Evolutionary conservation across 2,797 vertebrate species (phyloP).

Genomic region (Parotocinclus haroldoi): DNA sequence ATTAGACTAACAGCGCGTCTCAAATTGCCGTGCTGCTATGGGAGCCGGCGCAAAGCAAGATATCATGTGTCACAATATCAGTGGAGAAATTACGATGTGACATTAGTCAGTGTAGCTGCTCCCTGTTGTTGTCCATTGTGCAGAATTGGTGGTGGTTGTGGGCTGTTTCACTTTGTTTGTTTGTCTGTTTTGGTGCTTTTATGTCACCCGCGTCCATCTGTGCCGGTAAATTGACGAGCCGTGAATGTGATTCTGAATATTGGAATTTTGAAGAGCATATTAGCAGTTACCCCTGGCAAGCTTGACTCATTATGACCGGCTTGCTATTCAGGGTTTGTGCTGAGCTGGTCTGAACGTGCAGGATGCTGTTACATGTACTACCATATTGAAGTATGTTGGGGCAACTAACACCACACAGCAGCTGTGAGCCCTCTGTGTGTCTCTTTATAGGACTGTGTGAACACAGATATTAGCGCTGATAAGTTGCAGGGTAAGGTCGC

Average conservation of each 20-base stretch:
- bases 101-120: not conserved
- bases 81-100: constrained; percentile 1
- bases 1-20: no score
- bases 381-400: constrained; percentile 24
- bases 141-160: no score
- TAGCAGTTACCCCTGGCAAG: constrained; percentile 22
- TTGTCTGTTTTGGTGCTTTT: no score
- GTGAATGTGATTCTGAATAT: not conserved
- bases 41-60: not conserved
- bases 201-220: no score
- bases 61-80: constrained; percentile 15
- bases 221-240: no score
- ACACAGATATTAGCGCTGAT: constrained; percentile 51
- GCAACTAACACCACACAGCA: constrained; percentile 36
- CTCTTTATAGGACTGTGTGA: constrained; percentile 32
- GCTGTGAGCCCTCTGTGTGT: constrained; percentile 22
- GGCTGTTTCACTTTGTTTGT: no score
- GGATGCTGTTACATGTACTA: constrained; percentile 43
- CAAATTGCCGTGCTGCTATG: no score
- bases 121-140: not conserved
- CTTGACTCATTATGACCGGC: constrained; percentile 1
- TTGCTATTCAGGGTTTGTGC: constrained; percentile 21
- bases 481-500: constrained; percentile 47
- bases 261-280: constrained; percentile 37
- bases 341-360: constrained; percentile 34